Conservation (phyloP, 2,888 invertebrate genomes). For the Nephrotoma flavescens region DNA sequence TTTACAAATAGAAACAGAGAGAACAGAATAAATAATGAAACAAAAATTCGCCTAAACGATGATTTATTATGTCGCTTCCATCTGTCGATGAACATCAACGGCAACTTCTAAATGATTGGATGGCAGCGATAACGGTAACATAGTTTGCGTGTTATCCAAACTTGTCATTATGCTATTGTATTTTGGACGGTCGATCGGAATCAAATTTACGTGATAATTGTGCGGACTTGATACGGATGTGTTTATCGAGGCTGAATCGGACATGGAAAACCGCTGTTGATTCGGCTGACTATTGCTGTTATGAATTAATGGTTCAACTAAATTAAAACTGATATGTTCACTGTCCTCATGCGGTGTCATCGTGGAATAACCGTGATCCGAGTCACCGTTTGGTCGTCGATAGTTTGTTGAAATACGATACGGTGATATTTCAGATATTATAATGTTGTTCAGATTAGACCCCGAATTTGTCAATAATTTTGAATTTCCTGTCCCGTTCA, state of each 20-base stretch:
- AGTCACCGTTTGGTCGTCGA: conserved; percentile 46
- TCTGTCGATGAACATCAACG: conserved; percentile 78
- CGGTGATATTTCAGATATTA: conserved; percentile 57
- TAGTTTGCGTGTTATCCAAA: conserved; percentile 29
- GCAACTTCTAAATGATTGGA: conserved; percentile 59
- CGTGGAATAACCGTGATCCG: conserved; percentile 91
- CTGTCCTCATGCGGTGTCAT: conserved; percentile 88
- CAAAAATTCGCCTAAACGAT: neutral
- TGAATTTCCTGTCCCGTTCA: conserved; percentile 21
- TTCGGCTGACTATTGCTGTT: conserved; percentile 19
- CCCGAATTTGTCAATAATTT: conserved; percentile 23
- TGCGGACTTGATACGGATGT: conserved; percentile 35
- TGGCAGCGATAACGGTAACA: conserved; percentile 17
- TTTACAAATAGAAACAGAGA: neutral
- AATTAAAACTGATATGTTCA: conserved; percentile 63
- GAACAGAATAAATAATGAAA: neutral
- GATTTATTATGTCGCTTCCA: conserved; percentile 54
- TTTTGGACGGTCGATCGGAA: conserved; percentile 16
- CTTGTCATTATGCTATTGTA: conserved; percentile 32
- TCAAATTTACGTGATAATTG: conserved; percentile 18
- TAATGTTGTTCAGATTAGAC: conserved; percentile 37
- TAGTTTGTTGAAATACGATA: conserved; percentile 76
- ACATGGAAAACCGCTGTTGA: conserved; percentile 37
- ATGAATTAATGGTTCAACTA: conserved; percentile 45
- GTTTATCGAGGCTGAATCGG: conserved; percentile 41